Conservation (phyloP, 2,888 invertebrate genomes). For the Linnaemya vulpina region DNA sequence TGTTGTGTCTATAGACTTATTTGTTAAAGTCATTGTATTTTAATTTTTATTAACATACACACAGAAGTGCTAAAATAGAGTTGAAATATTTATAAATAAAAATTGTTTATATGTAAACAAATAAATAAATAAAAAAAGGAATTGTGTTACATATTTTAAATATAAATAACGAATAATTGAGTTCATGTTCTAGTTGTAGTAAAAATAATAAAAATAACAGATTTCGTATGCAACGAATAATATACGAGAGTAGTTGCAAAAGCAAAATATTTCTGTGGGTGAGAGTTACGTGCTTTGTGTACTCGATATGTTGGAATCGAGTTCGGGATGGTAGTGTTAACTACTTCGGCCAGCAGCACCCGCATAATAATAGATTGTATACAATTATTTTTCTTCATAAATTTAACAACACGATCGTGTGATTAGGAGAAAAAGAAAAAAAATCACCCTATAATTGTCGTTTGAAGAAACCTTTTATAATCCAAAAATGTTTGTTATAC, state of each 20-base stretch:
- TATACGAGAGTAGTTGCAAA: too few species aligned
- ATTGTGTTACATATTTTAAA: background rate
- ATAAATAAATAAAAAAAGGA: too few species aligned
- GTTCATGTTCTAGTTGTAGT: conserved; percentile 3
- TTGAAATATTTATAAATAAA: background rate
- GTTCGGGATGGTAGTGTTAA: too few species aligned
- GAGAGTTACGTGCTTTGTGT: too few species aligned
- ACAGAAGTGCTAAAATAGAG: background rate
- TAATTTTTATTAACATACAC: background rate
- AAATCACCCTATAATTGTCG: background rate
- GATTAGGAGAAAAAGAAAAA: background rate
- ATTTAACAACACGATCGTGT: background rate
- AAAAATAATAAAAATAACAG: background rate
- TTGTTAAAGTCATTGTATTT: conserved; percentile 30
- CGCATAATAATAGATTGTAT: too few species aligned
- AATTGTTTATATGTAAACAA: background rate
- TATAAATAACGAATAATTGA: conserved; percentile 16
- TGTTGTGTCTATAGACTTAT: conserved; percentile 11
- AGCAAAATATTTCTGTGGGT: too few species aligned
- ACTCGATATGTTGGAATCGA: too few species aligned
- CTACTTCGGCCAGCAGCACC: too few species aligned
- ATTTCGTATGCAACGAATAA: too few species aligned
- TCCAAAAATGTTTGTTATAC: conserved; percentile 1
- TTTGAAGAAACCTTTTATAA: conserved; percentile 1
- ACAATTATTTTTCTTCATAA: too few species aligned